A percentile compares a stretch with the other conserved stretches of the same genome.
Evolutionary conservation across 2,113 vertebrate genomes (phyloP).

Genomic region (Dasyprocta punctata): DNA sequence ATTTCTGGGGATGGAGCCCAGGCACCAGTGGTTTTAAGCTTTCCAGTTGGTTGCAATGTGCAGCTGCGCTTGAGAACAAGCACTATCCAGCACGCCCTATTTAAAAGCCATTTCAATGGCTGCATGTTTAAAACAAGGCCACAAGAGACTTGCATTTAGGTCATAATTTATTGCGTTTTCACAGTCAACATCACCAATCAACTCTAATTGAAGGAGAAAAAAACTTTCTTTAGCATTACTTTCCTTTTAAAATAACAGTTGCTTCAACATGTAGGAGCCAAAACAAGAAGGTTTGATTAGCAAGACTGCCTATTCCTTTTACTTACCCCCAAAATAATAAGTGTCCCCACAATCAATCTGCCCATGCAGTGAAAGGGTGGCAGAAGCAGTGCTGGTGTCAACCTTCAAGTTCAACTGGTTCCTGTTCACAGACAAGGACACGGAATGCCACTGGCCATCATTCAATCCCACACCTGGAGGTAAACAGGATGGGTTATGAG

Average conservation of each 20-base stretch:
- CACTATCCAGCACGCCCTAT: not conserved
- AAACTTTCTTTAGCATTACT: not conserved
- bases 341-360: conserved; percentile 80
- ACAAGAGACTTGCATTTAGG: not conserved
- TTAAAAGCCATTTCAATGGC: not conserved
- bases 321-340: conserved; percentile 92
- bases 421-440: conserved; percentile 86
- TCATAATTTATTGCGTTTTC: not conserved
- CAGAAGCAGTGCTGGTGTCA: conserved; percentile 84
- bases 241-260: not conserved
- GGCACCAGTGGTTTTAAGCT: not conserved
- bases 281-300: not conserved
- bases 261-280: not conserved
- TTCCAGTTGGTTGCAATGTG: not conserved
- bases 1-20: not conserved
- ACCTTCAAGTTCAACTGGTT: conserved; percentile 87
- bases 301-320: not conserved
- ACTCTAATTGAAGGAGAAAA: not conserved
- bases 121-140: not conserved
- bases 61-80: not conserved
- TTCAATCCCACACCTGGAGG: conserved; percentile 88
- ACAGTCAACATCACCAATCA: not conserved
- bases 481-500: not conserved
- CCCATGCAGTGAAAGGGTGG: conserved; percentile 81
- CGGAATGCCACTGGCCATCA: conserved; percentile 93